Percentiles rank a stretch among this genome's conserved stretches.
Conservation (phyloP, 2,797 vertebrate genomes). For the Takifugu ocellatus region DNA sequence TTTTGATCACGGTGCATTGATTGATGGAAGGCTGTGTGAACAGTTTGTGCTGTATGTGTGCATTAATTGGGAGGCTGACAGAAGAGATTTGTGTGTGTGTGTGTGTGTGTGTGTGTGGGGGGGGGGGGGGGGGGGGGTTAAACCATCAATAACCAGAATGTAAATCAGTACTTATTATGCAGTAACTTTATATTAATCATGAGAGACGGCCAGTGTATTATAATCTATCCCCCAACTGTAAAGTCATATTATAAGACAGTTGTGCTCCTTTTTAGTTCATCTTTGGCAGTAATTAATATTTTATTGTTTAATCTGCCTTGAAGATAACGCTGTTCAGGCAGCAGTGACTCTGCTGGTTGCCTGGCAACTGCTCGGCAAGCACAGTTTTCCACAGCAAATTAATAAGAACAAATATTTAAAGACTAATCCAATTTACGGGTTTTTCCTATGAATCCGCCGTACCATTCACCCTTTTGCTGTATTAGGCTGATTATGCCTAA, state of each 20-base stretch:
- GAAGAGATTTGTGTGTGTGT: too few species aligned
- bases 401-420: conserved; percentile 2
- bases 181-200: too few species aligned
- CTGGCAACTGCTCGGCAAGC: conserved; percentile 27
- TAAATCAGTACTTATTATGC: too few species aligned
- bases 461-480: background rate
- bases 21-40: too few species aligned
- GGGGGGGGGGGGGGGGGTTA: too few species aligned
- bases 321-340: conserved; percentile 1
- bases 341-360: conserved; percentile 17
- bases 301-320: background rate
- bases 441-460: background rate
- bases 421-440: background rate
- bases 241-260: background rate
- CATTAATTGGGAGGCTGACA: too few species aligned
- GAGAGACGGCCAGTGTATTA: too few species aligned
- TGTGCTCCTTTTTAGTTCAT: background rate
- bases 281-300: background rate
- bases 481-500: background rate
- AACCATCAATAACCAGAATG: too few species aligned
- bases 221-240: background rate
- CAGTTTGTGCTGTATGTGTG: background rate
- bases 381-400: background rate
- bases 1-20: too few species aligned
- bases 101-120: too few species aligned